These are phyloP conservation scores for Calephelis nemesis DNA, from an alignment of 1,140 invertebrate species.

Conservation along the genomic window DNA sequence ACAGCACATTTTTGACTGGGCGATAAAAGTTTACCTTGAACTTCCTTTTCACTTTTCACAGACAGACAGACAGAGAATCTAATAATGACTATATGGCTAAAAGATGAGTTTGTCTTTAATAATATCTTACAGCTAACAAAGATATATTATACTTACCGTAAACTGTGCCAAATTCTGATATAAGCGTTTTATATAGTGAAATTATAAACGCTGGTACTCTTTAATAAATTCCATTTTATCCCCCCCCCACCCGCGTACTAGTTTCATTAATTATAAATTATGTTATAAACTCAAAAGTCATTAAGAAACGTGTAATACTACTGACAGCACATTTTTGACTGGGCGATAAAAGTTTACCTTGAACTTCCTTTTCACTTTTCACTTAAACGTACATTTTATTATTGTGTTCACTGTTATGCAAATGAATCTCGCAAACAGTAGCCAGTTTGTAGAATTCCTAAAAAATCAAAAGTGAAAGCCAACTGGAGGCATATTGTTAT, in stretches of 20 bases:
- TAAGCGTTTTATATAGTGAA: too few species aligned
- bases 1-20: conserved; percentile 62
- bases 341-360: conserved; percentile 53
- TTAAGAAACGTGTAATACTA: conserved; percentile 49
- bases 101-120: too few species aligned
- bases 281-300: neutral
- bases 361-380: conserved; percentile 75
- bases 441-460: conserved; percentile 67
- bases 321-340: conserved; percentile 61
- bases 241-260: too few species aligned
- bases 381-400: conserved; percentile 68
- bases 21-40: conserved; percentile 57
- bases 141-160: too few species aligned
- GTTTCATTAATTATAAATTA: too few species aligned
- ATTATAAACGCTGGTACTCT: too few species aligned
- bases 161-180: too few species aligned
- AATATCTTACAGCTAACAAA: too few species aligned
- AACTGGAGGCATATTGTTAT: conserved; percentile 64
- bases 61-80: too few species aligned
- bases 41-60: conserved; percentile 74
- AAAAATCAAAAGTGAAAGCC: conserved; percentile 74
- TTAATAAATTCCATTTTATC: too few species aligned
- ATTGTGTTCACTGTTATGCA: conserved; percentile 72
- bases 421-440: conserved; percentile 67
- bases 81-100: too few species aligned